These are phyloP conservation scores for Miichthys miiuy DNA, from an alignment of 2,797 vertebrate genomes.

Conservation along the genomic window DNA sequence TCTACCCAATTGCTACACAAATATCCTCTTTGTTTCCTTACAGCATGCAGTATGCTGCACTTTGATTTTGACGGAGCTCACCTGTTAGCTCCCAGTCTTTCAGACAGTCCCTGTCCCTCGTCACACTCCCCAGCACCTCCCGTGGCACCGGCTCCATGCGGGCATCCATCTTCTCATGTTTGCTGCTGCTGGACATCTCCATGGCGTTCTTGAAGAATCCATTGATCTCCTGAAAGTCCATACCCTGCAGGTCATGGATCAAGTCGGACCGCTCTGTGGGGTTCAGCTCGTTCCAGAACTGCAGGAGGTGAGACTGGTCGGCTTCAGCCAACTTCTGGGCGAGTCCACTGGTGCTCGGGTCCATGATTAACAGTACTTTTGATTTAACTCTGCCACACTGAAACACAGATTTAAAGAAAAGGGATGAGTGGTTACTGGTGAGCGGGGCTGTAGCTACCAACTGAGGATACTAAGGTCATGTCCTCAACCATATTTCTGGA, in stretches of 20 bases:
- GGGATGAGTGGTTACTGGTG: background rate
- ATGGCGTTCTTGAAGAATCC: conserved; percentile 89
- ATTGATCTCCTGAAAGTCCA: conserved; percentile 90
- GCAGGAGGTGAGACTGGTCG: conserved; percentile 90
- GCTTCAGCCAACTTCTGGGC: conserved; percentile 79
- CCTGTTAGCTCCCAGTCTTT: conserved; percentile 91
- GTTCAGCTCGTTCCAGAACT: conserved; percentile 89
- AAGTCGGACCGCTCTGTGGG: conserved; percentile 82
- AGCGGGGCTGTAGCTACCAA: background rate
- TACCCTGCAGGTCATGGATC: conserved; percentile 81
- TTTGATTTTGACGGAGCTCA: conserved; percentile 62
- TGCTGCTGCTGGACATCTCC: conserved; percentile 74
- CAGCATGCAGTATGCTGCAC: background rate
- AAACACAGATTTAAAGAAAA: conserved; percentile 4
- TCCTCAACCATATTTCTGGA: background rate
- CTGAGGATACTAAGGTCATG: background rate
- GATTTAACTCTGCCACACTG: conserved; percentile 42
- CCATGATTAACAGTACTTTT: conserved; percentile 80
- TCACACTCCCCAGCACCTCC: conserved; percentile 92
- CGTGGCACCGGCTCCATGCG: conserved; percentile 93
- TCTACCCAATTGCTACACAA: background rate
- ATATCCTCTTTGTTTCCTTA: conserved; percentile 1
- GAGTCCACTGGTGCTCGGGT: conserved; percentile 74
- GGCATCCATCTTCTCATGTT: conserved; percentile 87
- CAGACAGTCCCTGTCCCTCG: conserved; percentile 87